Evolutionary conservation across 2,888 invertebrate species (phyloP), one percentile per base, ranked within the genome.

Genomic region (Poecilus cupreus): DNA sequence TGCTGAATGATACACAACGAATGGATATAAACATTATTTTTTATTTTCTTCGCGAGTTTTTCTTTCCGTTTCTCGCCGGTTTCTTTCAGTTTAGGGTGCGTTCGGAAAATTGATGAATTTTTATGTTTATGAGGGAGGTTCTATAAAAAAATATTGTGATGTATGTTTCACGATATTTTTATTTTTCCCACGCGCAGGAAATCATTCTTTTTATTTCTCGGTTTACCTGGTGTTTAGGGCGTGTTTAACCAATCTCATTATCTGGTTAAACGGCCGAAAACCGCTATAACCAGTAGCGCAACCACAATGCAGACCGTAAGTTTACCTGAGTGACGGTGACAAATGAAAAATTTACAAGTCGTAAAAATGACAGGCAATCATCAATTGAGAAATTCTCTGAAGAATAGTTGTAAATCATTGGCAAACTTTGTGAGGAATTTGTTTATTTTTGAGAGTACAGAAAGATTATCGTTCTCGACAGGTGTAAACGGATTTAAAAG

Each of bases 1-100:
- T 86, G 85, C 86, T 87, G 87, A 88, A 87, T 87, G 88, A 88
- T 88, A 87, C 87, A 87, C 86, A 86, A 86, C 87, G 32, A 32
- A 32, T 32, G 32, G 32, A 32, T 32, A 32, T 32, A 32, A 32
- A 32, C 32, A 87, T 88, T 87, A 87, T 85, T 87, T 86, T 85
- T 87, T 86, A 87, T 88, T 87, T 87, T 85, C 64, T 64, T 37
- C 3, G 20, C 76, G 10, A 39, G 39, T 60, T 51, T 51, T 76
- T 26, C 32, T 57, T 26, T 11, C 8, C 32, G 32, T 32, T 32
- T 32, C 8, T 26, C 16, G 43, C 46, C 20, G n/a, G 20, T 72
- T 74, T 74, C 46, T 74, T 46, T 26, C 46, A 3, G 20, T 74
- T 74, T 49, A 24, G 51, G 24, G 74, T 22, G 32, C 32, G 32